Conservation (phyloP, 2,888 invertebrate species). For the Reticulitermes lucifugus region DNA sequence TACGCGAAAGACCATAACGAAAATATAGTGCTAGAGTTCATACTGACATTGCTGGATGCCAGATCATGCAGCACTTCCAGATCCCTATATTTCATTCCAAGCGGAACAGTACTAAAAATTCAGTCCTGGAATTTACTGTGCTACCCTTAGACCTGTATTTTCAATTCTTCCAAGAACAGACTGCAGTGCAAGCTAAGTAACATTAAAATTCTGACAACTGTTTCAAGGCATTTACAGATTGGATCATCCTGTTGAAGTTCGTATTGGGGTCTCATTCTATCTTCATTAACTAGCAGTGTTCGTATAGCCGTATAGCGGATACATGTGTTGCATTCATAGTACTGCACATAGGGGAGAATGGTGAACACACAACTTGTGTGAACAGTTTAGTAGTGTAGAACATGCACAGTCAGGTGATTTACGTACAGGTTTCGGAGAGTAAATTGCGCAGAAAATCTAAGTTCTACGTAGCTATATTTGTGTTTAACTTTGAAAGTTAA, state of each 20-base stretch:
- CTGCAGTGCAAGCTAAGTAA: too few relatives aligned
- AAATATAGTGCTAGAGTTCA: too few relatives aligned
- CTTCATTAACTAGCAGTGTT: background rate
- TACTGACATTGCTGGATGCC: too few relatives aligned
- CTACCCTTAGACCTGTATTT: too few relatives aligned
- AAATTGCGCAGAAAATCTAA: slow-evolving; percentile 1
- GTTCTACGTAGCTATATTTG: background rate
- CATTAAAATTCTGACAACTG: background rate
- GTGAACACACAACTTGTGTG: background rate
- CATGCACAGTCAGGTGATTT: slow-evolving; percentile 3
- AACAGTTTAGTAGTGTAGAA: background rate
- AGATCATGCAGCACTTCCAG: too few relatives aligned
- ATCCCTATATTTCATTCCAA: too few relatives aligned
- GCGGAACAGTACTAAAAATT: too few relatives aligned
- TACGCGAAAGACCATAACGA: too few relatives aligned
- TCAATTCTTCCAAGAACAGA: too few relatives aligned
- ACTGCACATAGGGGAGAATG: background rate
- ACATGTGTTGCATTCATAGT: background rate
- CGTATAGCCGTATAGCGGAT: background rate
- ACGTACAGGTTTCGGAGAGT: background rate
- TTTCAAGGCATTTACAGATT: background rate
- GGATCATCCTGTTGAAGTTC: background rate
- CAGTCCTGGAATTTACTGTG: too few relatives aligned
- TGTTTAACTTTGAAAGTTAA: background rate
- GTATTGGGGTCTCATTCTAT: background rate